These are phyloP conservation scores for Falcunculus frontatus DNA, from an alignment of 2,113 vertebrate species.

Conservation along the genomic window DNA sequence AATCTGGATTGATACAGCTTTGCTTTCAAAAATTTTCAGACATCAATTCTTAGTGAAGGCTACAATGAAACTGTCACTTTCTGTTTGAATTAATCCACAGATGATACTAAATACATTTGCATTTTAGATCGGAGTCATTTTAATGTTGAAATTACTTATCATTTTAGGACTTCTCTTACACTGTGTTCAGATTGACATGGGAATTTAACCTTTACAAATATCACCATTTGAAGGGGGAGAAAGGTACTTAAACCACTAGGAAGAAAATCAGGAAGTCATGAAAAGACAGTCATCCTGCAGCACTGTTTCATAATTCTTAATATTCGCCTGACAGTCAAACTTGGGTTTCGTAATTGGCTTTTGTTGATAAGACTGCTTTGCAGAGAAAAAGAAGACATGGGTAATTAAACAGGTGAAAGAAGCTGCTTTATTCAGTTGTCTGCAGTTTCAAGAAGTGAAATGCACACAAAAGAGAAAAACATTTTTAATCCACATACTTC, in stretches of 20 bases:
- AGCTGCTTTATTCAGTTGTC: not conserved
- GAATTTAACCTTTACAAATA: not conserved
- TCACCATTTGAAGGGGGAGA: not conserved
- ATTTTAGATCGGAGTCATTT: not conserved
- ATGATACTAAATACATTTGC: not conserved
- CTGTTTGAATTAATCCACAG: not conserved
- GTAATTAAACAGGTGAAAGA: constrained; percentile 46
- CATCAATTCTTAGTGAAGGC: not conserved
- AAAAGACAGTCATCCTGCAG: not conserved
- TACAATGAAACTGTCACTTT: not conserved
- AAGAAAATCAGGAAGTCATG: not conserved
- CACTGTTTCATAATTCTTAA: constrained; percentile 11
- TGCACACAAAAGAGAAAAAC: not conserved
- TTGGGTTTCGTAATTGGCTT: constrained; percentile 7
- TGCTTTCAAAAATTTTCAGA: not conserved
- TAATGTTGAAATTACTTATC: not conserved
- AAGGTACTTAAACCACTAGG: not conserved
- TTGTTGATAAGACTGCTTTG: constrained; percentile 14
- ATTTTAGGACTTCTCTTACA: not conserved
- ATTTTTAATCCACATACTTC: not conserved
- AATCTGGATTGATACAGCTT: not conserved
- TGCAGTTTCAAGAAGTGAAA: constrained; percentile 2
- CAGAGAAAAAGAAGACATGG: constrained; percentile 10
- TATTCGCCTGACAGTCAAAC: not conserved
- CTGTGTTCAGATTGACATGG: not conserved